Evolutionary conservation across 2,888 invertebrate genomes (phyloP).

Genomic region (Lamellibrachia columna): DNA sequence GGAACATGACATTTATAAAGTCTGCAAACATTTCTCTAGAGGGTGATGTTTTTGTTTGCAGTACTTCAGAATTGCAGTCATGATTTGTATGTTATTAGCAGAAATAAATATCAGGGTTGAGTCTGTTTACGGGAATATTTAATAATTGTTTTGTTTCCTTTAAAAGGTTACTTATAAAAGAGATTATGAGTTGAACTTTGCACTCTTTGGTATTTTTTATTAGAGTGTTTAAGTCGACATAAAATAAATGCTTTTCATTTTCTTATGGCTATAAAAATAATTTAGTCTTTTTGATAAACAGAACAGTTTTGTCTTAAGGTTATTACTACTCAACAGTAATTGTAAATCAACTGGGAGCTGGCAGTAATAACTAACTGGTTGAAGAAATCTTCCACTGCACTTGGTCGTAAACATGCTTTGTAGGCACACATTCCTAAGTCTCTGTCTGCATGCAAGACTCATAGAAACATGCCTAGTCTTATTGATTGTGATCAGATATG

Average conservation of each 20-base stretch:
- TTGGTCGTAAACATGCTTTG: background rate
- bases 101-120: background rate
- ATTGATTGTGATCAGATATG: background rate
- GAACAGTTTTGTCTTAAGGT: background rate
- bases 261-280: background rate
- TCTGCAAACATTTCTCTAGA: background rate
- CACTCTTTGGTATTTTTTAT: no score
- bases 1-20: background rate
- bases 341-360: background rate
- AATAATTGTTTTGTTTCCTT: background rate
- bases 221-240: no score
- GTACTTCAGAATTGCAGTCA: background rate
- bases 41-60: background rate
- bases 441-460: background rate
- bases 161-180: background rate
- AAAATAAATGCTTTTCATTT: background rate
- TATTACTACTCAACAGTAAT: background rate
- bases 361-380: background rate
- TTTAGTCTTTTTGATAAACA: background rate
- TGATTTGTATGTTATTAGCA: background rate
- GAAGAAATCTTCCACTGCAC: background rate
- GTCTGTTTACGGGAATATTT: background rate
- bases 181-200: no score
- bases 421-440: background rate
- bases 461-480: constrained; percentile 7